phyloP scores from a whole-genome alignment of 2,797 vertebrate genomes.

The Threskiornis aethiopicus region DNA sequence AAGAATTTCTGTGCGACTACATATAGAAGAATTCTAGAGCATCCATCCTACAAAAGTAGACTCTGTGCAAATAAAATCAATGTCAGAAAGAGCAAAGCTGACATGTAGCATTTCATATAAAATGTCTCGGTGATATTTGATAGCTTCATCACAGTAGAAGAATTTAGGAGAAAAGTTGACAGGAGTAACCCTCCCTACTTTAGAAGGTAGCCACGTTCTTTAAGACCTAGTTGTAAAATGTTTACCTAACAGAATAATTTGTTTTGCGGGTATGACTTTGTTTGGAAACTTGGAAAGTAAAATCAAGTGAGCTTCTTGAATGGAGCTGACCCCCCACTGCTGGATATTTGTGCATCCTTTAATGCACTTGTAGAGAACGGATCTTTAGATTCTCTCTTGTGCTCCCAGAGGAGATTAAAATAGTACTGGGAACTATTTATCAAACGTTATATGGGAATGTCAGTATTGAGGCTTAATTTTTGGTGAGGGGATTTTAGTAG shows the following conservation, averaged over 20 bases:
- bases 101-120: background rate
- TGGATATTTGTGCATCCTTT: background rate
- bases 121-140: background rate
- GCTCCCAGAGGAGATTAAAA: background rate
- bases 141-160: background rate
- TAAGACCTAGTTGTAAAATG: background rate
- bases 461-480: background rate
- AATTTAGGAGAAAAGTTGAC: background rate
- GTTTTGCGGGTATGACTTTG: background rate
- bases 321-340: background rate
- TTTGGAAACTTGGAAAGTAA: background rate
- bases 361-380: background rate
- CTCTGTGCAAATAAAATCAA: background rate
- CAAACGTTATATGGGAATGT: background rate
- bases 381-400: background rate
- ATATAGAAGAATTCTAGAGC: background rate
- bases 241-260: background rate
- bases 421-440: background rate
- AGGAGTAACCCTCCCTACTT: background rate
- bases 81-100: background rate
- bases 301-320: background rate
- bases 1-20: background rate
- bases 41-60: background rate
- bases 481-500: background rate
- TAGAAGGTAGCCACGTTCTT: background rate